Evolutionary conservation across 2,113 vertebrate species (phyloP), one percentile per base, ranked within the genome.

Genomic region (Pyxicephalus adspersus): DNA sequence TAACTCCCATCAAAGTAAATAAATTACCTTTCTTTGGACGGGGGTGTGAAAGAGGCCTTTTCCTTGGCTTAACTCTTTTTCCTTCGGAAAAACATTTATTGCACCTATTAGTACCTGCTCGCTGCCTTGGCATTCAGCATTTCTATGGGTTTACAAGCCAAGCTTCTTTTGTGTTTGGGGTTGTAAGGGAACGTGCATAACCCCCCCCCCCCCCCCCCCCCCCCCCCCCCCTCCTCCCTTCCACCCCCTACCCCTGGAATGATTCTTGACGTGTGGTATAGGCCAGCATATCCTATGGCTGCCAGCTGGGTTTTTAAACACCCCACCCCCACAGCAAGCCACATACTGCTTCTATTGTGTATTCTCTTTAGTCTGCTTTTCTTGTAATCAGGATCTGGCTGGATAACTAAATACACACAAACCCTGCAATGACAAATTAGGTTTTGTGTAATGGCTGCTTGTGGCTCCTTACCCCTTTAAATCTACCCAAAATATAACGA

Each of bases 211-310:
- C 50, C 65, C 25, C 16, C 45, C 57, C 34, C 34, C 67, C 28
- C 28, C 60, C 58, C 51, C 22, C 38, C 17, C 34, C 57, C 20
- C 50, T 68, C 28, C 60, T 52, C 31, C 64, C 57, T 71, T 22
- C 78, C 58, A 55, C 61, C 63, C 79, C 5, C 61, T 71, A 58
- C 51, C 19, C 80, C 73, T 61, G 80, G 80, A 75, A 66, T 82
- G 80, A 75, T 64, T 66, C 71, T 75, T 82, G 80, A 75, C 71
- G 68, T 82, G 80, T 82, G 71, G 80, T 82, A 82, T 82, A 82
- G 80, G 71, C 80, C 66, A 82, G 45, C 80, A 51, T 75, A 82
- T 82, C 80, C 80, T 82, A 82, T 82, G 80, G 80, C 79, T 82
- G 80, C 80, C 80, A 75, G 79, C 79, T 82, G 80, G 80, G 80